A percentile compares a stretch with the other conserved stretches of the same genome.
Evolutionary conservation across 2,113 vertebrate species (phyloP).

Genomic region (Nothoprocta perdicaria): DNA sequence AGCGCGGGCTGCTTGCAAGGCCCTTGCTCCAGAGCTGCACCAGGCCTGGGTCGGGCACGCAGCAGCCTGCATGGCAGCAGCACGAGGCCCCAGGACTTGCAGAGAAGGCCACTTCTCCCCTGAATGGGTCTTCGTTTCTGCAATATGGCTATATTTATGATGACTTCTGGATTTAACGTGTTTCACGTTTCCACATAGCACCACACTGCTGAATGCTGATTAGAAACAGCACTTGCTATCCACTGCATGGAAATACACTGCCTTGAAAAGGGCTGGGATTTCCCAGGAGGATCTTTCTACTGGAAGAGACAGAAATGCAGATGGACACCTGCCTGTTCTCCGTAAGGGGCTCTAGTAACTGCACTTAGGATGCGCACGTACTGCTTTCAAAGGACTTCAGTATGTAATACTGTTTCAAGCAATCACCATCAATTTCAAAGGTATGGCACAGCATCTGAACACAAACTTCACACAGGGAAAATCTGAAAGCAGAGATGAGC

Average conservation of each 20-base stretch:
- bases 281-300: neutral
- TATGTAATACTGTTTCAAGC: neutral
- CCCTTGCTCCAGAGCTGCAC: neutral
- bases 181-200: neutral
- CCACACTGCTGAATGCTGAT: neutral
- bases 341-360: neutral
- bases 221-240: neutral
- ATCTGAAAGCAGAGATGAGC: neutral
- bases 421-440: neutral
- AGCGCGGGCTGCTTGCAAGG: neutral
- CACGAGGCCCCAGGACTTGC: rapidly evolving
- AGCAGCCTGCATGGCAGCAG: rapidly evolving
- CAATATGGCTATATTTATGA: neutral
- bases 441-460: neutral
- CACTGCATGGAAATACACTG: neutral
- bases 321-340: neutral
- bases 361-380: rapidly evolving
- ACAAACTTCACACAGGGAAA: neutral
- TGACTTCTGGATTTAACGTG: rapidly evolving
- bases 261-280: neutral
- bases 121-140: neutral
- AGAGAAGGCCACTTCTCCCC: neutral
- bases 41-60: neutral
- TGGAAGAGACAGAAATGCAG: neutral
- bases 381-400: neutral